Evolutionary conservation across 2,797 vertebrate genomes (phyloP).

Genomic region (Cirrhinus mrigala): DNA sequence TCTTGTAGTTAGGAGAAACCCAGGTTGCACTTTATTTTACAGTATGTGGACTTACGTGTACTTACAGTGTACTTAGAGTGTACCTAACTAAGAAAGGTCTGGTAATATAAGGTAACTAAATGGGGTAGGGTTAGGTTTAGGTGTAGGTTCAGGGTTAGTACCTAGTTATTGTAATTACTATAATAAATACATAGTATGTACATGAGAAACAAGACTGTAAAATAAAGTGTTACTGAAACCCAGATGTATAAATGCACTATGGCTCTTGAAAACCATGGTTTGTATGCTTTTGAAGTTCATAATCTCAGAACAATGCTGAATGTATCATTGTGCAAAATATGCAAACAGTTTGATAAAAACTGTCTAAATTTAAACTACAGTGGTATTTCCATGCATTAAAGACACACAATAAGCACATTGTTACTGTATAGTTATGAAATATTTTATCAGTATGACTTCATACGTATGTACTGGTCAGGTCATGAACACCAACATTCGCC

Average conservation of each 20-base stretch:
- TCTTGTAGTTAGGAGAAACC: constrained; percentile 49
- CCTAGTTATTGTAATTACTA: too few relatives aligned
- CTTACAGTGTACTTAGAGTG: too few relatives aligned
- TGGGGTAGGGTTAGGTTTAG: too few relatives aligned
- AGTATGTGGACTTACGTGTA: too few relatives aligned
- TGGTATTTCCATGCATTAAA: constrained; percentile 31
- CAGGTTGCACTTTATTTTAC: constrained; percentile 41
- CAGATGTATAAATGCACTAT: constrained; percentile 68
- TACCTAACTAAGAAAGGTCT: too few relatives aligned
- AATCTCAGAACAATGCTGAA: constrained; percentile 21
- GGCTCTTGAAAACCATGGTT: constrained; percentile 30
- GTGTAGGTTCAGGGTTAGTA: too few relatives aligned
- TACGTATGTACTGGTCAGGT: constrained; percentile 64
- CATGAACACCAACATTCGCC: constrained; percentile 60
- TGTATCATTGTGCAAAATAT: constrained; percentile 32
- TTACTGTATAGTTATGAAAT: constrained; percentile 78
- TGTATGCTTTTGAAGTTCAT: constrained; percentile 18
- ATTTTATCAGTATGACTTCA: constrained; percentile 84
- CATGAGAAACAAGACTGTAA: too few relatives aligned
- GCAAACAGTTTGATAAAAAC: constrained; percentile 21
- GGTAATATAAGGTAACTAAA: too few relatives aligned
- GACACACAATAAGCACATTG: constrained; percentile 12
- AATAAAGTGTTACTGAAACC: background rate
- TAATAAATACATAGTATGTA: too few relatives aligned
- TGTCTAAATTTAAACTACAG: constrained; percentile 7